These are phyloP conservation scores for Fragariocoptes setiger DNA, from an alignment of 1,140 invertebrate species.

Conservation along the genomic window DNA sequence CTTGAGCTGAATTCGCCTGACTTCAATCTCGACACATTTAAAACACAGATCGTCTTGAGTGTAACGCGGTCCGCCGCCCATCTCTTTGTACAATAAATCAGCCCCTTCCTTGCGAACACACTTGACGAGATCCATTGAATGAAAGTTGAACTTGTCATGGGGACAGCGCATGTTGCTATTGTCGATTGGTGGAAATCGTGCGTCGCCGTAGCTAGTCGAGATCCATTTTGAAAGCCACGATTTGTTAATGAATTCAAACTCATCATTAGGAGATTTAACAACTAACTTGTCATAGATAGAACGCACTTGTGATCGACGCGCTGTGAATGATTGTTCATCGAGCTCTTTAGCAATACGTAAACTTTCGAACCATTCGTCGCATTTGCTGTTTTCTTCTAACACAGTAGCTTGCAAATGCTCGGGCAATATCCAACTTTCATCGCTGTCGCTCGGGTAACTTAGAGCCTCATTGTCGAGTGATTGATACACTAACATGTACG, in stretches of 20 bases:
- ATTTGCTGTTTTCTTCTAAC: slow-evolving; percentile 17
- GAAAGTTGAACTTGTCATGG: slow-evolving; percentile 5
- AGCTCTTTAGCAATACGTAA: background rate
- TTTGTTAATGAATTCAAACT: slow-evolving; percentile 7
- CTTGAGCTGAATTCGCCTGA: slow-evolving; percentile 16
- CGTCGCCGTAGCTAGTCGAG: slow-evolving; percentile 13
- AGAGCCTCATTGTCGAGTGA: background rate
- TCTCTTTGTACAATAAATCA: slow-evolving; percentile 19
- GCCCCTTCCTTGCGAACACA: slow-evolving; percentile 8
- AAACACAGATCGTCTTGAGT: slow-evolving; percentile 18
- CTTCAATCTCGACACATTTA: slow-evolving; percentile 21
- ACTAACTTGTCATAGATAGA: background rate
- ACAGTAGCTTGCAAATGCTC: slow-evolving; percentile 15
- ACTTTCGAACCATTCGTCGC: slow-evolving; percentile 16
- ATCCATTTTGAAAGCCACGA: slow-evolving; percentile 7
- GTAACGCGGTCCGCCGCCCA: slow-evolving; percentile 19
- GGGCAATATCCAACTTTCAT: slow-evolving; percentile 11
- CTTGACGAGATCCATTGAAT: background rate
- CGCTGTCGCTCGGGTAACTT: background rate
- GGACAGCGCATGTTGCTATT: slow-evolving; percentile 8
- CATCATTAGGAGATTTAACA: background rate
- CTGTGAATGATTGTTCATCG: background rate
- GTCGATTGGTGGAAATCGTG: slow-evolving; percentile 11
- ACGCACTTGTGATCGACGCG: background rate
- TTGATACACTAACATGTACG: background rate